Conservation (phyloP, 2,113 vertebrate genomes). For the Malurus cyaneus region DNA sequence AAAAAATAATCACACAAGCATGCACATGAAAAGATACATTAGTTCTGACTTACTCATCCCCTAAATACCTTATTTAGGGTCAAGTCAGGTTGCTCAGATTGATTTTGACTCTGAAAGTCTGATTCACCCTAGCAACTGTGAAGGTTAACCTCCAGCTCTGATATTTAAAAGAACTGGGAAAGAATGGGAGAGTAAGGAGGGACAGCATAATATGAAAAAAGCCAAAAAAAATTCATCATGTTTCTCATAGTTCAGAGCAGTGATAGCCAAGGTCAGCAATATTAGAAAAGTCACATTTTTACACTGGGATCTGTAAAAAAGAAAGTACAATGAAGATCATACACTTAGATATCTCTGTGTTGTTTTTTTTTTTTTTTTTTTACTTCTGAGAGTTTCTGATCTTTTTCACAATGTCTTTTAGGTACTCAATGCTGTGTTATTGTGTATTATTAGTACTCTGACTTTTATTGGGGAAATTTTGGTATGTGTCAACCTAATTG, state of each 20-base stretch:
- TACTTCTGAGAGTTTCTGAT: neutral
- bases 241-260: neutral
- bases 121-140: constrained; percentile 29
- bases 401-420: neutral
- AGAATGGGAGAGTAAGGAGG: neutral
- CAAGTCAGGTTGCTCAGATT: constrained; percentile 32
- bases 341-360: neutral
- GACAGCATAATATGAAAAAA: neutral
- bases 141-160: neutral
- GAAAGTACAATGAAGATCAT: neutral
- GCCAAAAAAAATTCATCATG: neutral
- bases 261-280: neutral
- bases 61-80: constrained; percentile 23
- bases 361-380: neutral
- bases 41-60: constrained; percentile 44
- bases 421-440: neutral
- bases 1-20: constrained; percentile 35
- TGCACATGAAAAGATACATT: constrained; percentile 45
- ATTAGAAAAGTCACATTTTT: neutral
- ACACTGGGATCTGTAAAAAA: neutral
- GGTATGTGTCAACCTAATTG: neutral
- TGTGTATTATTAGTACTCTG: neutral
- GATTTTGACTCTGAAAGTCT: constrained; percentile 31
- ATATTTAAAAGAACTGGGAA: neutral
- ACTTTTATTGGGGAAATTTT: neutral